Percentiles rank a stretch among this genome's conserved stretches.
These are phyloP conservation scores for Mastomys coucha DNA, from an alignment of 2,113 vertebrate genomes.

Conservation along the genomic window DNA sequence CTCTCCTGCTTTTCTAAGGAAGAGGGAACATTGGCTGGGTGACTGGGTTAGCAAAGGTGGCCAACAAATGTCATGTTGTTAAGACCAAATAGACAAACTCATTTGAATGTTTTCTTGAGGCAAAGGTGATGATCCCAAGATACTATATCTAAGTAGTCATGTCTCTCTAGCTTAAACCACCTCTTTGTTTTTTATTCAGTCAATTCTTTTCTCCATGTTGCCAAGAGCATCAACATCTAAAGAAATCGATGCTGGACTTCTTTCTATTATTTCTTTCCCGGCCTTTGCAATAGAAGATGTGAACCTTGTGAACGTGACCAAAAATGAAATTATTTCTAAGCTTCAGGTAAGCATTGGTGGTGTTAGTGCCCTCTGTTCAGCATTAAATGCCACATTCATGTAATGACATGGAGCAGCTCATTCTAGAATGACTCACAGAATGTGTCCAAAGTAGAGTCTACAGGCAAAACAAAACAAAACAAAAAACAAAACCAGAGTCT, in stretches of 20 bases:
- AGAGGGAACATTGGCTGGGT: neutral
- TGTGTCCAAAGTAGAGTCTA: neutral
- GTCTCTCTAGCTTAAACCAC: conserved; percentile 14
- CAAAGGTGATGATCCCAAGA: conserved; percentile 2
- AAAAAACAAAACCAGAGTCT: neutral
- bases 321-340: conserved; percentile 97
- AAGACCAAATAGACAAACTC: neutral
- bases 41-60: neutral
- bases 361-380: neutral
- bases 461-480: neutral
- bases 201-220: conserved; percentile 98
- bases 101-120: neutral
- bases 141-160: neutral
- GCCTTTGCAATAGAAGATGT: conserved; percentile 98
- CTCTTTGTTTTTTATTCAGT: conserved; percentile 87
- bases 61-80: neutral
- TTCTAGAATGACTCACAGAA: neutral
- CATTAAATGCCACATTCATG: neutral
- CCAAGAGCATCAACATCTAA: conserved; percentile 98
- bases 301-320: conserved; percentile 95
- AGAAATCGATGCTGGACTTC: conserved; percentile 97
- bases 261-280: conserved; percentile 98
- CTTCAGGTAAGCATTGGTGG: conserved; percentile 91
- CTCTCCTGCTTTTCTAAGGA: neutral
- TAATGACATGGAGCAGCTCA: neutral